Evolutionary conservation across 2,113 vertebrate species (phyloP).

Genomic region (Acrocephalus arundinaceus): DNA sequence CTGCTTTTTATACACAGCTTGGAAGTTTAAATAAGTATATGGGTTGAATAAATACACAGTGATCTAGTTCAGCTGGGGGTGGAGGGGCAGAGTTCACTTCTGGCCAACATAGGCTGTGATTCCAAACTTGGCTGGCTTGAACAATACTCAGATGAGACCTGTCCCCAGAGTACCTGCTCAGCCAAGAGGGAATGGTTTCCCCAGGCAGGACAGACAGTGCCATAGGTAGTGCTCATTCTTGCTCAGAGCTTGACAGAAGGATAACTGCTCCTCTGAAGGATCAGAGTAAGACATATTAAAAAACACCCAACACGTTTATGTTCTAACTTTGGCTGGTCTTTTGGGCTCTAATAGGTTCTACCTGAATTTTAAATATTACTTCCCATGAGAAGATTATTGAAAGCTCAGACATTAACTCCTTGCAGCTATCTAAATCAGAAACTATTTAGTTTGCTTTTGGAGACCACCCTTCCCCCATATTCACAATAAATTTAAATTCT

Average conservation of each 20-base stretch:
- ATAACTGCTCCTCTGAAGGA: background rate
- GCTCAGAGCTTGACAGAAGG: background rate
- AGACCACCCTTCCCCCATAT: background rate
- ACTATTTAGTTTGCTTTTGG: background rate
- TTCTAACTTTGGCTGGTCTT: background rate
- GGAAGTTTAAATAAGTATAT: background rate
- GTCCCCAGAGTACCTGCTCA: background rate
- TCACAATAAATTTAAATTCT: background rate
- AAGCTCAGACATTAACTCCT: background rate
- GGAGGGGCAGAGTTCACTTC: conserved; percentile 5
- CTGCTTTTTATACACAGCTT: background rate
- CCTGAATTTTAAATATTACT: background rate
- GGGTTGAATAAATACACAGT: conserved; percentile 17
- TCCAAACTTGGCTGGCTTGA: background rate
- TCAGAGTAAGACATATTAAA: background rate
- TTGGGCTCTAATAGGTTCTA: background rate
- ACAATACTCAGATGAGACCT: background rate
- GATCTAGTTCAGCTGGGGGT: background rate
- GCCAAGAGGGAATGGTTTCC: background rate
- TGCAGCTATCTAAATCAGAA: background rate
- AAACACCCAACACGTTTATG: fast-evolving
- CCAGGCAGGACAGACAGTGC: background rate
- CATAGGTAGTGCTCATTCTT: background rate
- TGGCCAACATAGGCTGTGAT: background rate
- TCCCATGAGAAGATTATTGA: background rate